Percentiles rank a stretch among this genome's conserved stretches.
These are phyloP conservation scores for Coenonympha arcania DNA, from an alignment of 2,888 invertebrate species.

Conservation along the genomic window DNA sequence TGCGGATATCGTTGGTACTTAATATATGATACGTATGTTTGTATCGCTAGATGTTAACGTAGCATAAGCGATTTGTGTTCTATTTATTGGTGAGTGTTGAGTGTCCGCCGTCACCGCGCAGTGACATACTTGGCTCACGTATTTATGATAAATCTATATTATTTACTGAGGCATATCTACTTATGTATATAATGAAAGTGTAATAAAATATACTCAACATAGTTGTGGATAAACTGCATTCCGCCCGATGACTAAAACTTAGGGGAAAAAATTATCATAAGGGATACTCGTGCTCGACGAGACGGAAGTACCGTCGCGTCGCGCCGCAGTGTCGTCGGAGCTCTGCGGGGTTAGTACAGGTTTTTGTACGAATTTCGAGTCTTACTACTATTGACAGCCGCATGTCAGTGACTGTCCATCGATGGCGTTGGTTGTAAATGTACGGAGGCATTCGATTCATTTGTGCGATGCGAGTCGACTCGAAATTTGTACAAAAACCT, in stretches of 20 bases:
- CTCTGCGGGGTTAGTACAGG: too few species aligned
- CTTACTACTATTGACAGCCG: too few species aligned
- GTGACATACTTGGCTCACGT: conserved; percentile 54
- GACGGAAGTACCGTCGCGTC: conserved; percentile 16
- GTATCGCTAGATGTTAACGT: conserved; percentile 60
- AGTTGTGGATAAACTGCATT: conserved; percentile 75
- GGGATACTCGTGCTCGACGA: conserved; percentile 40
- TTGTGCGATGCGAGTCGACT: too few species aligned
- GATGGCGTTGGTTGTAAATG: too few species aligned
- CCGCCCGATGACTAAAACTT: conserved; percentile 74
- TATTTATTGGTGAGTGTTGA: conserved; percentile 49
- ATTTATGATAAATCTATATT: conserved; percentile 52
- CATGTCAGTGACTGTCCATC: too few species aligned
- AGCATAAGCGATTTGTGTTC: conserved; percentile 49
- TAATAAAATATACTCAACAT: conserved; percentile 70
- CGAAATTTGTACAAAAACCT: too few species aligned
- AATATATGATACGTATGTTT: conserved; percentile 56
- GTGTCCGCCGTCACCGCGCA: conserved; percentile 42
- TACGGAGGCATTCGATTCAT: too few species aligned
- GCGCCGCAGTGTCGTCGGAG: conserved; percentile 23
- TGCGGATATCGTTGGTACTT: conserved; percentile 48
- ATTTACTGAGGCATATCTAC: conserved; percentile 64
- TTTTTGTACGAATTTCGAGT: too few species aligned
- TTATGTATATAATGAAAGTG: conserved; percentile 69
- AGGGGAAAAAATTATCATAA: conserved; percentile 57